Percentiles rank a stretch among this genome's conserved stretches.
Conservation (phyloP, 2,113 vertebrate species). For the Laterallus jamaicensis region DNA sequence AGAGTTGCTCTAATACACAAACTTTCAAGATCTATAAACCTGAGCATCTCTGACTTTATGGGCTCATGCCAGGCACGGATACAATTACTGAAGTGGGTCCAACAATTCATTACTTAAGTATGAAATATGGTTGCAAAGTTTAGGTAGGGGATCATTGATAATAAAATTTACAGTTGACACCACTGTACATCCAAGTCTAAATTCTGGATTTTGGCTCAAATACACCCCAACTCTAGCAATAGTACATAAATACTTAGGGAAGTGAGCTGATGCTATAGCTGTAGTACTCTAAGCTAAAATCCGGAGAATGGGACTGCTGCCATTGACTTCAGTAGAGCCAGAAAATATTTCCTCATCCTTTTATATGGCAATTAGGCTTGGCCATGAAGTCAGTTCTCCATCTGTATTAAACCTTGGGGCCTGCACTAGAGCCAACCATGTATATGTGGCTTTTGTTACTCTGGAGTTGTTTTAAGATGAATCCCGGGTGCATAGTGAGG, state of each 20-base stretch:
- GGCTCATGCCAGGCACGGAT: constrained; percentile 1
- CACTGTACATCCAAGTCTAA: neutral
- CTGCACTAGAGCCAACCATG: neutral
- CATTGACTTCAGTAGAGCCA: neutral
- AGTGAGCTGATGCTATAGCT: neutral
- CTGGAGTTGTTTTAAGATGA: neutral
- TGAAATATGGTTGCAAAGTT: neutral
- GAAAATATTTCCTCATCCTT: constrained; percentile 9
- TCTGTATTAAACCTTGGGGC: neutral
- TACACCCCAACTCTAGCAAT: neutral
- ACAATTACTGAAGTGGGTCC: neutral
- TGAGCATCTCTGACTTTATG: neutral
- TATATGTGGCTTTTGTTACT: neutral
- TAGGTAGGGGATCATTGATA: neutral
- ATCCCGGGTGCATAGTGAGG: neutral
- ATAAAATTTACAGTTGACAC: neutral
- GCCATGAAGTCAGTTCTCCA: neutral
- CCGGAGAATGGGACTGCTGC: constrained; percentile 15
- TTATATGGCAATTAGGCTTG: neutral
- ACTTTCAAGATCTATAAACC: neutral
- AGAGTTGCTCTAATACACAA: neutral
- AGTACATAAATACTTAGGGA: neutral
- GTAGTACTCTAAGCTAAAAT: neutral
- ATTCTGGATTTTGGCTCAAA: constrained; percentile 3
- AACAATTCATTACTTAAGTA: neutral